Base-by-base conservation (phyloP, 2,888 invertebrate species). In the Leucoptera coffeella region DNA sequence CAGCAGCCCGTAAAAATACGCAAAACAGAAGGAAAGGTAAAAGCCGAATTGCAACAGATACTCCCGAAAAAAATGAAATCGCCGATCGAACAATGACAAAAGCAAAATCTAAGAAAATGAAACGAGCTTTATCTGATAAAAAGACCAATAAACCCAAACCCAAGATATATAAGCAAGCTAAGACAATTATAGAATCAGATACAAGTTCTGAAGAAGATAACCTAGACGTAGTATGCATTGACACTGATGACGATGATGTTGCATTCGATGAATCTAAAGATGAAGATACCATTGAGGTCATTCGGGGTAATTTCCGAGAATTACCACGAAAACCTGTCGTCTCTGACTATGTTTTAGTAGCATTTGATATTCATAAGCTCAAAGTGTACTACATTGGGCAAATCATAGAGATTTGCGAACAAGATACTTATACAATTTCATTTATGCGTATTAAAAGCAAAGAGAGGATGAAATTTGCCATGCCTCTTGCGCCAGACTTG, bases 11-110 rank as follows among this genome's bases (percentile, higher is more conserved):
- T 13, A 22, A 15, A 12, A 12, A 10, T 14, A 27, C 25, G 8
- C 27, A n/a, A n/a, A n/a, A n/a, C 15, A 31, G 31, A 23, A 31
- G 27, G 12, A 13, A 20, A 8, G 31, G 29, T n/a, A 21, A 14
- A 15, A 31, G 29, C 20, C 22, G 29, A 13, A 25, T 31, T 8
- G 31, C 31, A 4, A 31, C 31, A 10, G 31, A 31, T 14, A 31
- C 31, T 4, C 31, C 31, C 6, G 31, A 29, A 23, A 29, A 29
- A 13, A 10, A 19, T n/a, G 21, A 7, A 2, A 20, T 26, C 13
- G 20, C 11, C 7, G 17, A 25, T 7, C 10, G 11, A 24, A 24
- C n/a, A 25, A 15, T 12, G 17, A 12, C 15, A 10, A 15, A 11
- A 9, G n/a, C n/a, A n/a, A 10, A 10, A 25, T 6, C 20, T 13